Conservation (phyloP, 2,888 invertebrate genomes). For the Drosophila atripex region DNA sequence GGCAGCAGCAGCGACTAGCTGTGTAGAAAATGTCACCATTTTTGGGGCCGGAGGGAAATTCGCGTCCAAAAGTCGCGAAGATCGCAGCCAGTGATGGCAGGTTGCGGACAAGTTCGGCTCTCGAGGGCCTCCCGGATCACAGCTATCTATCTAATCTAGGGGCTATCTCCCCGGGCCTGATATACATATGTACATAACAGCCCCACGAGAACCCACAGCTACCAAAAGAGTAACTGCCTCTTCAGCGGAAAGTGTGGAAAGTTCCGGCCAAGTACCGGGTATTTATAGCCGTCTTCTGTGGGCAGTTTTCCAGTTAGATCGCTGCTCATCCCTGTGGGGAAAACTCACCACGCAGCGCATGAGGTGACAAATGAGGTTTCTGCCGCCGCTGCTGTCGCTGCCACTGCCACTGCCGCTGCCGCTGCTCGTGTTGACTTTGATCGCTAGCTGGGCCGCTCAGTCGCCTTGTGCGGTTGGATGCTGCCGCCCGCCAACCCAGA, state of each 20-base stretch:
- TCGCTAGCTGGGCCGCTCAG: constrained; percentile 51
- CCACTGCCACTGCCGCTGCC: background rate
- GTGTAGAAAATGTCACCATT: constrained; percentile 64
- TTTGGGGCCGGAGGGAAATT: constrained; percentile 52
- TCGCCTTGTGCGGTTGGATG: constrained; percentile 72
- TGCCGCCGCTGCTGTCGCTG: constrained; percentile 2
- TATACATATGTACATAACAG: too few species aligned
- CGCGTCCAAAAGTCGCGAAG: constrained; percentile 20
- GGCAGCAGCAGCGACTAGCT: constrained; percentile 21
- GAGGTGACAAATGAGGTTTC: constrained; percentile 69
- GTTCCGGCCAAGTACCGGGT: background rate
- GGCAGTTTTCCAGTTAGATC: background rate
- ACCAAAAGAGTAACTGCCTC: too few species aligned
- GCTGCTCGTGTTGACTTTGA: constrained; percentile 36
- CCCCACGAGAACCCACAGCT: too few species aligned
- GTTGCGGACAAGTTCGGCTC: background rate
- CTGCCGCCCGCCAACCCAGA: constrained; percentile 49
- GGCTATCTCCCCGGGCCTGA: too few species aligned
- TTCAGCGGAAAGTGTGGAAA: too few species aligned
- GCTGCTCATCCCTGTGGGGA: constrained; percentile 7
- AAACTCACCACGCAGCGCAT: constrained; percentile 61
- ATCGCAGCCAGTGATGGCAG: constrained; percentile 17
- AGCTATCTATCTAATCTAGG: too few species aligned
- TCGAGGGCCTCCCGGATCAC: too few species aligned
- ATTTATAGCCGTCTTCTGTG: background rate